Percentiles rank a stretch among this genome's conserved stretches.
These are phyloP conservation scores for Podarcis lilfordi DNA, from an alignment of 2,797 vertebrate species.

Conservation along the genomic window DNA sequence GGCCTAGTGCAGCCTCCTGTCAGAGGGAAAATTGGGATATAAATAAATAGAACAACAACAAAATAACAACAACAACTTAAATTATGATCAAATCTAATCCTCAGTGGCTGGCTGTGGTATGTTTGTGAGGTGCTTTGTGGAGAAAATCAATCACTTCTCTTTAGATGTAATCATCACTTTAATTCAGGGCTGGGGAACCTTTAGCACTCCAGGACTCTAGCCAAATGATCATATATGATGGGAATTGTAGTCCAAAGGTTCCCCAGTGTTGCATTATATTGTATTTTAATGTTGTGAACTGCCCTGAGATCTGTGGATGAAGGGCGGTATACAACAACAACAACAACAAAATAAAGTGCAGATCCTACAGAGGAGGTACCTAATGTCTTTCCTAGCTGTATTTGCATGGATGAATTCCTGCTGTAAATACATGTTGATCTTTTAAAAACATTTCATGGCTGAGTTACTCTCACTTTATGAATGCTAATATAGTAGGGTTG, in stretches of 20 bases:
- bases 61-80: not conserved
- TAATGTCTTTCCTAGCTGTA: not conserved
- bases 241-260: no score
- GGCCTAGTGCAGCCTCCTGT: not conserved
- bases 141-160: not conserved
- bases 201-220: no score
- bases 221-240: no score
- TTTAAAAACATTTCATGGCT: not conserved
- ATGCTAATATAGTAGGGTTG: not conserved
- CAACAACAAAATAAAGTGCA: not conserved
- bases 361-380: not conserved
- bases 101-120: not conserved
- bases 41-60: no score
- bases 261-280: no score
- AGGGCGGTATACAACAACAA: no score
- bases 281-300: no score
- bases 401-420: not conserved
- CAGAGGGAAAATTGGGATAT: no score
- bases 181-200: no score
- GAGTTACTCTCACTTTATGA: not conserved
- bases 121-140: not conserved
- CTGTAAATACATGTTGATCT: not conserved
- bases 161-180: no score
- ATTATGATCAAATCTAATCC: not conserved
- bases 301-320: no score